Conservation (phyloP, 37 sponge, comb jelly and placozoan genomes). For the Mnemiopsis leidyi region DNA sequence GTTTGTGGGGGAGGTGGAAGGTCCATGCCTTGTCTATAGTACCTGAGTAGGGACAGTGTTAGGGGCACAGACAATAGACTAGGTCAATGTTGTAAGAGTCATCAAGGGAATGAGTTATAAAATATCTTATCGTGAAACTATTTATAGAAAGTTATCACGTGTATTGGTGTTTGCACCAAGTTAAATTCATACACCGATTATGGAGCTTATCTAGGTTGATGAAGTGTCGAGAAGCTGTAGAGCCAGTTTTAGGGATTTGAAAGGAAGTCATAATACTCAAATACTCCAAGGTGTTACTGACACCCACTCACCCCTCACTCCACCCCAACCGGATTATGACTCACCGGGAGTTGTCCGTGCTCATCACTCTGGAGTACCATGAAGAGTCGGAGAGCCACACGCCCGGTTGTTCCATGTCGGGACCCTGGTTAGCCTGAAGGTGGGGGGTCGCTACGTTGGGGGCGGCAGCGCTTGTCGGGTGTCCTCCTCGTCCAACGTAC, state of each 20-base stretch:
- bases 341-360: conserved; percentile 20
- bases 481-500: not conserved
- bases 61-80: not conserved
- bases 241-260: not conserved
- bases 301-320: too few relatives aligned
- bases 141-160: too few relatives aligned
- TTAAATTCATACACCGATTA: not conserved
- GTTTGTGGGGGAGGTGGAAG: not conserved
- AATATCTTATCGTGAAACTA: too few relatives aligned
- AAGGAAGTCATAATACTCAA: not conserved
- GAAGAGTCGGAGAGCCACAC: conserved; percentile 50
- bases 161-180: too few relatives aligned
- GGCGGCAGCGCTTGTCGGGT: not conserved
- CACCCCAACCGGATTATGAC: too few relatives aligned
- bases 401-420: conserved; percentile 34
- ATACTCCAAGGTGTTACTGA: not conserved
- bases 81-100: too few relatives aligned
- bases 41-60: not conserved
- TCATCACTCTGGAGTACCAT: conserved; percentile 62
- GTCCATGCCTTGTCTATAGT: conserved; percentile 50
- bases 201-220: not conserved
- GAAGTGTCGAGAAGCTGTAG: not conserved
- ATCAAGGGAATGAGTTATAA: too few relatives aligned
- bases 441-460: not conserved
- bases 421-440: not conserved